A percentile compares a stretch with the other conserved stretches of the same genome.
Evolutionary conservation across 2,888 invertebrate genomes (phyloP).

Genomic region (Zele albiditarsus): DNA sequence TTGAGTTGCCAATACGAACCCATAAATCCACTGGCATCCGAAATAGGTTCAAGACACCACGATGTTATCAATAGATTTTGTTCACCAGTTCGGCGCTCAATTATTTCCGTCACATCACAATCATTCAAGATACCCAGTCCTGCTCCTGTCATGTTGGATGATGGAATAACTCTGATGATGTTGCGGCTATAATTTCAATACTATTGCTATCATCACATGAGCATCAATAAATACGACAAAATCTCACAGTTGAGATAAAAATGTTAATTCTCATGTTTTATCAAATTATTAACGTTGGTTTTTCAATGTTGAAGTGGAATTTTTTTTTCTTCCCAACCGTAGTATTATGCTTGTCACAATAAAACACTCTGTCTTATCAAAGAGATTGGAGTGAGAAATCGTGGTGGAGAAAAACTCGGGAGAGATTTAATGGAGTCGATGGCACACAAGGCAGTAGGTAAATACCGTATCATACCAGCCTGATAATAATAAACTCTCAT

Average conservation of each 20-base stretch:
- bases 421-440: constrained; percentile 44
- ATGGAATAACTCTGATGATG: background rate
- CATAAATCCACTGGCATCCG: constrained; percentile 52
- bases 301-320: too few relatives aligned
- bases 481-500: constrained; percentile 52
- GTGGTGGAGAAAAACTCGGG: constrained; percentile 19
- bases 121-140: constrained; percentile 43
- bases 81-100: constrained; percentile 49
- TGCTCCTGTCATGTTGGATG: background rate
- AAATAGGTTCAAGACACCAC: constrained; percentile 51
- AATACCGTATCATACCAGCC: background rate
- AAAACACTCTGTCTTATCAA: background rate
- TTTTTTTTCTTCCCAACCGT: too few relatives aligned
- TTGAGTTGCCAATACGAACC: constrained; percentile 54
- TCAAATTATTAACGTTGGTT: too few relatives aligned
- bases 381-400: background rate
- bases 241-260: background rate
- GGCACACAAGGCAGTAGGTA: constrained; percentile 46
- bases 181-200: background rate
- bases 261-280: background rate
- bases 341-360: background rate
- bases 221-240: background rate
- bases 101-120: constrained; percentile 50
- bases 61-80: constrained; percentile 47
- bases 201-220: background rate